phyloP scores from a whole-genome alignment of 2,797 vertebrate genomes.

The Pipistrellus kuhlii region DNA sequence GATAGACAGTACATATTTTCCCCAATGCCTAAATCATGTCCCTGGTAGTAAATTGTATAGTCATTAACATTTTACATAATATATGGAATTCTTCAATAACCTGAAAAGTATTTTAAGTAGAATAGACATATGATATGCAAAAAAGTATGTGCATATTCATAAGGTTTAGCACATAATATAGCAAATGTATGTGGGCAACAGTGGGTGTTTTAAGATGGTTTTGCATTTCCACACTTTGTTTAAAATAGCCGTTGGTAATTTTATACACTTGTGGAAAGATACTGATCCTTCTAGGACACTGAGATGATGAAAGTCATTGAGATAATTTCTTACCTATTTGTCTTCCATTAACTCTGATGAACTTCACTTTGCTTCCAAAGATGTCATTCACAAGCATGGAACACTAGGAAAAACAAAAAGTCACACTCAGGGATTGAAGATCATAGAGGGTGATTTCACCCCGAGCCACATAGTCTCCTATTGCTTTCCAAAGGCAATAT shows the following conservation, averaged over 20 bases:
- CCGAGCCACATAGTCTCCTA: accelerated
- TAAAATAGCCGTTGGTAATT: slow-evolving; percentile 57
- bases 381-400: not conserved
- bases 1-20: not conserved
- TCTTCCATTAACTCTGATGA: not conserved
- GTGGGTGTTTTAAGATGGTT: not conserved
- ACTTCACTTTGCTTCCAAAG: not conserved
- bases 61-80: not conserved
- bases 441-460: not conserved
- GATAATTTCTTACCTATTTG: not conserved
- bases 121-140: not conserved
- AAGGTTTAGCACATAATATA: slow-evolving; percentile 6
- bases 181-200: slow-evolving; percentile 24
- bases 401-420: not conserved
- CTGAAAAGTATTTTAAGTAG: slow-evolving; percentile 13
- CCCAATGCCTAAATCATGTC: not conserved
- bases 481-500: not conserved
- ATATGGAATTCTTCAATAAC: slow-evolving; percentile 38
- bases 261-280: not conserved
- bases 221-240: slow-evolving; percentile 45
- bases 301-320: not conserved
- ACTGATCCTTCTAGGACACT: not conserved
- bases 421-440: not conserved
- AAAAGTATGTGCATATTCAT: slow-evolving; percentile 59
- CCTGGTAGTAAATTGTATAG: not conserved